Evolutionary conservation across 2,888 invertebrate genomes (phyloP).

Genomic region (Limnephilus lunatus): DNA sequence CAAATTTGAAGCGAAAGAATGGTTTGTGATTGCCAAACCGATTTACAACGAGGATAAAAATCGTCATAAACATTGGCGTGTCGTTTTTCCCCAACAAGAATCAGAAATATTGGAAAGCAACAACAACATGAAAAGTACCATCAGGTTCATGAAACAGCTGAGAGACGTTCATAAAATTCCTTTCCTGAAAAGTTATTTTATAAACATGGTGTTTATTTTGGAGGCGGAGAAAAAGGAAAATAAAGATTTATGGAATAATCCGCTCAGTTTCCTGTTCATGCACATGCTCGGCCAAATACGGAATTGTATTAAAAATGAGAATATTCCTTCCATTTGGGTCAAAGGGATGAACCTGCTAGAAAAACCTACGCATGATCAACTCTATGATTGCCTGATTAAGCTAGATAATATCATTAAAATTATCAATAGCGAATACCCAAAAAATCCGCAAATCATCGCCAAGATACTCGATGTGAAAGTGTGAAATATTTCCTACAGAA

Average conservation of each 20-base stretch:
- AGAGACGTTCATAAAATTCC: conserved; percentile 32
- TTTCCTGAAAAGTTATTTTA: conserved; percentile 48
- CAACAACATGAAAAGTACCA: conserved; percentile 42
- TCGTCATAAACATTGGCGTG: conserved; percentile 26
- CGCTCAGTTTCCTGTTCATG: conserved; percentile 40
- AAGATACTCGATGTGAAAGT: neutral
- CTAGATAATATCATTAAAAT: conserved; percentile 5
- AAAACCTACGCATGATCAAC: neutral
- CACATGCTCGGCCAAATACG: conserved; percentile 39
- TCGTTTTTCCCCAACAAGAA: conserved; percentile 38
- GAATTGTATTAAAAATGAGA: neutral
- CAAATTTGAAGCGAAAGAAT: conserved; percentile 25
- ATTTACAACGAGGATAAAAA: neutral
- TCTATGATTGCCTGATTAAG: neutral
- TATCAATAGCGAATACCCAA: conserved; percentile 33
- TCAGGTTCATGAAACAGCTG: conserved; percentile 49
- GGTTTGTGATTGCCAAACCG: conserved; percentile 52
- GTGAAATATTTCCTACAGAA: neutral
- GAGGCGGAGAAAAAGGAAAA: neutral
- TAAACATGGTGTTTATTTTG: conserved; percentile 50
- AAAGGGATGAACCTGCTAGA: conserved; percentile 41
- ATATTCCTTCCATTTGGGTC: conserved; percentile 41
- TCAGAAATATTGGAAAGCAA: conserved; percentile 8
- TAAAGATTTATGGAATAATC: conserved; percentile 31
- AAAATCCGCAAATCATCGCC: conserved; percentile 14